Conservation (phyloP, 2,888 invertebrate genomes). For the Cosmorhoe ocellata region DNA sequence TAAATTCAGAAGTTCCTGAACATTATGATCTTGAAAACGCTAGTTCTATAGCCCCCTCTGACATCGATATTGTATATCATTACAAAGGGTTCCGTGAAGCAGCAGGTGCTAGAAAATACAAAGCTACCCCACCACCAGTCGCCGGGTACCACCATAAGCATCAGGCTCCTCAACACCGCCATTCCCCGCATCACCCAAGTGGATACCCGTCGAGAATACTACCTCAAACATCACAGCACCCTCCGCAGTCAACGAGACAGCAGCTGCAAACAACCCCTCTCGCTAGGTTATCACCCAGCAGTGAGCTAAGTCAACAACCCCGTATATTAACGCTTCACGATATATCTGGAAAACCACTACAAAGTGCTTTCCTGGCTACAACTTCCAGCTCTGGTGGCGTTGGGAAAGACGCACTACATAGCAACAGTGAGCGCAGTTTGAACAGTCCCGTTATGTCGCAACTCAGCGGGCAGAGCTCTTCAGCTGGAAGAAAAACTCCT, state of each 20-base stretch:
- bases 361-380: slow-evolving; percentile 93
- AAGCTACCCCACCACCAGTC: slow-evolving; percentile 91
- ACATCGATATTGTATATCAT: slow-evolving; percentile 97
- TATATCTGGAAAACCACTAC: slow-evolving; percentile 95
- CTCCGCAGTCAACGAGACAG: slow-evolving; percentile 84
- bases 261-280: slow-evolving; percentile 95
- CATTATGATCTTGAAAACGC: slow-evolving; percentile 98
- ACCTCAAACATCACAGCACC: slow-evolving; percentile 86
- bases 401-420: slow-evolving; percentile 93
- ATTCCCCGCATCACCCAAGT: slow-evolving; percentile 89
- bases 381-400: slow-evolving; percentile 94
- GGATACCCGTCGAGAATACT: slow-evolving; percentile 89
- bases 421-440: slow-evolving; percentile 94
- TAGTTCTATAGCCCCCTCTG: slow-evolving; percentile 98
- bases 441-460: slow-evolving; percentile 97
- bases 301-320: slow-evolving; percentile 95
- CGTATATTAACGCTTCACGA: slow-evolving; percentile 96
- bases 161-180: slow-evolving; percentile 87
- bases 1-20: slow-evolving; percentile 91
- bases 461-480: slow-evolving; percentile 92
- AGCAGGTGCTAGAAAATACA: slow-evolving; percentile 92
- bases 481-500: slow-evolving; percentile 88
- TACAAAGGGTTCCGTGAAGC: slow-evolving; percentile 96
- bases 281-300: slow-evolving; percentile 94
- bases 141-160: slow-evolving; percentile 91